Evolutionary conservation across 2,797 vertebrate species (phyloP), one percentile per base, ranked within the genome.

Genomic region (Falco berigora): DNA sequence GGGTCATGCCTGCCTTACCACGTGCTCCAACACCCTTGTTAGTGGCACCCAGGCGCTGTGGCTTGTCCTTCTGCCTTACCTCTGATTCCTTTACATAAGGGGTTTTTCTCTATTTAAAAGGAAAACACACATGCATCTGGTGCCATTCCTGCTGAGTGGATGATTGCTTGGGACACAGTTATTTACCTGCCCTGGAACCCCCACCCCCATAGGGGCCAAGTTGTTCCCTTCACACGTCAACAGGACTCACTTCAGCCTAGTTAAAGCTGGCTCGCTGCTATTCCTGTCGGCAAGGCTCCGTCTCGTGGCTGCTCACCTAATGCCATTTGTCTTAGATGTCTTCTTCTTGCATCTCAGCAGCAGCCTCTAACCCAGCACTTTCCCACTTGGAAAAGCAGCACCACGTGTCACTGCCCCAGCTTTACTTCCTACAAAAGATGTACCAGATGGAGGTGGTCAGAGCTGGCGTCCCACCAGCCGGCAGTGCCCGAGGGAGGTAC

Each of bases 51-150:
- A 4, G 24, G 58, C 85, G n/a, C 87, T 44, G 30, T 18, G 53
- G 58, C 75, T 90, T 87, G 74, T 83, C 95, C 63, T 91, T 92
- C 87, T 86, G 50, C 92, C 77, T 88, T 75, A 94, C 94, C 86
- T 92, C 88, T 95, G 86, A 91, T 92, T 94, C 90, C 34, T 96
- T 97, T 97, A 96, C 15, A 5, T 96, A 97, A 96, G 67, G 20
- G 50, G 40, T 46, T 80, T 93, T 96, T 92, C 79, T 88, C 82
- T 80, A 2, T 86, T 88, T 67, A 87, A 88, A 68, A 78, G 46
- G 76, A 88, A 88, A 91, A 92, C 42, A 77, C 40, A 23, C 38
- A 36, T 10, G 4, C 1, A 0, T 23, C 78, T 73, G 74, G 34
- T 80, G 68, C 34, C 44, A 5, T 58, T 94, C n/a, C 59, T 42